These are phyloP conservation scores for Lamproptera curius DNA, from an alignment of 2,888 invertebrate species.

Conservation along the genomic window DNA sequence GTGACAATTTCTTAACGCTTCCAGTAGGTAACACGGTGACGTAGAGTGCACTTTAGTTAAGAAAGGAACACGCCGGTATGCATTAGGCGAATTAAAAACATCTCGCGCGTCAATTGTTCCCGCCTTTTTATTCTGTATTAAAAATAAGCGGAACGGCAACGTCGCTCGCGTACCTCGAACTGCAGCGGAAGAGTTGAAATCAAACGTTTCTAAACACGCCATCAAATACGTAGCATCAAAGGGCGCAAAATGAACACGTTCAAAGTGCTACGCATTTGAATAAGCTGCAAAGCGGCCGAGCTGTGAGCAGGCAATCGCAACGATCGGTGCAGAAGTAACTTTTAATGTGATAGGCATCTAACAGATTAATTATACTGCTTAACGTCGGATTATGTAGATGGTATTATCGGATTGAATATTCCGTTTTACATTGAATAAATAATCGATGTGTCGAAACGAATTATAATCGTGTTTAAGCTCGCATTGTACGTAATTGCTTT, in stretches of 20 bases:
- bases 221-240: slow-evolving; percentile 47
- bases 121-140: slow-evolving; percentile 57
- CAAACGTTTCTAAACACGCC: slow-evolving; percentile 61
- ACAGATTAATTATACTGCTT: slow-evolving; percentile 15
- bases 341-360: slow-evolving; percentile 49
- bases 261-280: slow-evolving; percentile 59
- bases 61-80: slow-evolving; percentile 59
- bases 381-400: slow-evolving; percentile 14
- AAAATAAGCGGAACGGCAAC: slow-evolving; percentile 47
- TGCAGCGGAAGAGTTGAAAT: slow-evolving; percentile 59
- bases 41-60: slow-evolving; percentile 61
- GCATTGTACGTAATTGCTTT: not conserved
- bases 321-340: slow-evolving; percentile 57
- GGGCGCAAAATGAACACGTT: slow-evolving; percentile 64
- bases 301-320: slow-evolving; percentile 54
- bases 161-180: slow-evolving; percentile 43
- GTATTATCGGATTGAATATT: not conserved
- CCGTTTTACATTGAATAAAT: slow-evolving; percentile 1
- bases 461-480: not conserved
- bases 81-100: slow-evolving; percentile 77
- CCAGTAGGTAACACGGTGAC: slow-evolving; percentile 45
- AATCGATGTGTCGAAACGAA: not conserved
- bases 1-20: slow-evolving; percentile 58
- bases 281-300: slow-evolving; percentile 45
- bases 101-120: slow-evolving; percentile 62